phyloP scores from a whole-genome alignment of 2,888 invertebrate genomes.

The Calameuta filiformis region DNA sequence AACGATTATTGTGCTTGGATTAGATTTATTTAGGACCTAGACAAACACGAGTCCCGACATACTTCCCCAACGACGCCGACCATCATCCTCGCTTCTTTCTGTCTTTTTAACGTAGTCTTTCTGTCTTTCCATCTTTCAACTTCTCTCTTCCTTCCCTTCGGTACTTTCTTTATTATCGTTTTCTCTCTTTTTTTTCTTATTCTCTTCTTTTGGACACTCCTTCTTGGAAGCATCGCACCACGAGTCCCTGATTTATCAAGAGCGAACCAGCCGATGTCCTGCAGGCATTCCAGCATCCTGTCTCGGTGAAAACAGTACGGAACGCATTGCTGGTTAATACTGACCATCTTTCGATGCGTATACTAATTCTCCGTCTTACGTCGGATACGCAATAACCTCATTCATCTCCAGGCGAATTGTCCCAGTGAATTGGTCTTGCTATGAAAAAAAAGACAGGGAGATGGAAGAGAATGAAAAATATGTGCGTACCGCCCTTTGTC shows the following conservation, averaged over 20 bases:
- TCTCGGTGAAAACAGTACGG: not conserved
- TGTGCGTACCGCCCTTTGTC: conserved; percentile 45
- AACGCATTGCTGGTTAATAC: not conserved
- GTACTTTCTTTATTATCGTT: conserved; percentile 1
- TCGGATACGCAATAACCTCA: conserved; percentile 13
- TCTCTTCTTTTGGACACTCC: conserved; percentile 16
- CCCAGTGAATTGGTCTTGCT: conserved; percentile 52
- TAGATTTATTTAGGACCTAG: conserved; percentile 54
- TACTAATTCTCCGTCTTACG: conserved; percentile 19
- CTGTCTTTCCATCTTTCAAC: not conserved
- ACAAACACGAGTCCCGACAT: conserved; percentile 50
- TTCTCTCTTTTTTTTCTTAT: conserved; percentile 5
- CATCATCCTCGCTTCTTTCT: conserved; percentile 1
- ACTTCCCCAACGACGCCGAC: conserved; percentile 29
- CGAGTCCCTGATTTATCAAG: conserved; percentile 38
- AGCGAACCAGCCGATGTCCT: conserved; percentile 28
- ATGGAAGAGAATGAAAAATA: conserved; percentile 30
- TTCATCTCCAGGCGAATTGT: conserved; percentile 37
- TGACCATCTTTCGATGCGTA: not conserved
- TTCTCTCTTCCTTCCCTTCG: not conserved
- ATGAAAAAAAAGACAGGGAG: conserved; percentile 24
- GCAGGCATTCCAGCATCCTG: not conserved
- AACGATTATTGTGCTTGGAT: conserved; percentile 47
- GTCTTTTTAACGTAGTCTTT: not conserved
- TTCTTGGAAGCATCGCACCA: conserved; percentile 29